These are phyloP conservation scores for Hozukius guyotensis DNA, from an alignment of 2,797 vertebrate species.

Conservation along the genomic window DNA sequence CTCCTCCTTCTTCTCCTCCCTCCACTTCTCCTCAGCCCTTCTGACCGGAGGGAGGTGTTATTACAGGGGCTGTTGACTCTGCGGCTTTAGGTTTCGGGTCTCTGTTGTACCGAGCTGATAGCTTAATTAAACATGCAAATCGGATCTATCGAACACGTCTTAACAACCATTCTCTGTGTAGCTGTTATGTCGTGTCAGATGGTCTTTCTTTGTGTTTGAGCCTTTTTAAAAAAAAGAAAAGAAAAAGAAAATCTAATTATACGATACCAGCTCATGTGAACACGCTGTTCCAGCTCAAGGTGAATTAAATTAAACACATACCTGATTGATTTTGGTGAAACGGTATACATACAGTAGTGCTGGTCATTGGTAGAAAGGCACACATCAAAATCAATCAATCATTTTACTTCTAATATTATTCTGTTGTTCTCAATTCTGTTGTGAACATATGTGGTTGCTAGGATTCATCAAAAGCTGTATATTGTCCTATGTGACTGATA, in stretches of 20 bases:
- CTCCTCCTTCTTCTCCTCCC: slow-evolving; percentile 38
- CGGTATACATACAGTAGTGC: background rate
- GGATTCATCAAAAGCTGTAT: background rate
- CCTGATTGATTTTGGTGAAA: slow-evolving; percentile 50
- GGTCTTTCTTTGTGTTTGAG: slow-evolving; percentile 64
- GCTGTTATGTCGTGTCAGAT: slow-evolving; percentile 73
- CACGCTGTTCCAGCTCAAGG: slow-evolving; percentile 49
- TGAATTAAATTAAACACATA: slow-evolving; percentile 61
- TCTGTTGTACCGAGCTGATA: slow-evolving; percentile 83
- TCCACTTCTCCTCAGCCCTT: slow-evolving; percentile 59
- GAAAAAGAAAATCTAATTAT: slow-evolving; percentile 62
- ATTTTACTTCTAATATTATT: background rate
- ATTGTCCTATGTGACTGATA: background rate
- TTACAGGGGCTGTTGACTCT: slow-evolving; percentile 91
- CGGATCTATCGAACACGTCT: slow-evolving; percentile 82
- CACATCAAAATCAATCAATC: slow-evolving; percentile 1
- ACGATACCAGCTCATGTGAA: slow-evolving; percentile 50
- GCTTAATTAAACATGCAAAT: slow-evolving; percentile 90
- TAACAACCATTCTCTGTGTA: slow-evolving; percentile 72
- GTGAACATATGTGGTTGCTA: background rate
- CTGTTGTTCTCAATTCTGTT: background rate
- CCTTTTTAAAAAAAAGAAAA: slow-evolving; percentile 1
- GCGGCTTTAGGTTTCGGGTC: slow-evolving; percentile 84
- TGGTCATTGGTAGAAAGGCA: background rate
- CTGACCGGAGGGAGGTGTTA: slow-evolving; percentile 85